Evolutionary conservation across 2,113 vertebrate genomes (phyloP).

Genomic region (Cavia aperea): DNA sequence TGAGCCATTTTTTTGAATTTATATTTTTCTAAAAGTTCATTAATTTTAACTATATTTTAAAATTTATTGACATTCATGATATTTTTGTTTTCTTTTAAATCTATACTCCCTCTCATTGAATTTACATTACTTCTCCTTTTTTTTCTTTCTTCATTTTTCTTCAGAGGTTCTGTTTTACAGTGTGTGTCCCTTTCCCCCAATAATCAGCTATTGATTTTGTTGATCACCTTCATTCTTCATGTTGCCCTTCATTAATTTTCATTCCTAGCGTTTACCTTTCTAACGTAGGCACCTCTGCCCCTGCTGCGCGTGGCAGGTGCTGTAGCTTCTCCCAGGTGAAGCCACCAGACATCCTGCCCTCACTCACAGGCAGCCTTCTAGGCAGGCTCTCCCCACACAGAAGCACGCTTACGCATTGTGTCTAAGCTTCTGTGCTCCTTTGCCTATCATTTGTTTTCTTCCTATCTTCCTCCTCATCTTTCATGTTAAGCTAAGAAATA

Average conservation of each 20-base stretch:
- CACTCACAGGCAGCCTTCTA: neutral
- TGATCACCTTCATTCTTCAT: neutral
- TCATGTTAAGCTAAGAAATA: neutral
- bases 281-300: neutral
- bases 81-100: neutral
- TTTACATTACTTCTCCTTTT: neutral
- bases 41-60: neutral
- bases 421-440: neutral
- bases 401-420: neutral
- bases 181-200: neutral
- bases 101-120: neutral
- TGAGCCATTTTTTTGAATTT: neutral
- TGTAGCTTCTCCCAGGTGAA: too few relatives aligned
- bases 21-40: neutral
- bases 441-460: neutral
- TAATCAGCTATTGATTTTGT: neutral
- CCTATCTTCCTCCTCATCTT: neutral
- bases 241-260: neutral
- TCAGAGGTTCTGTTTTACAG: neutral
- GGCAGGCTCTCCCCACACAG: neutral
- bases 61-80: neutral
- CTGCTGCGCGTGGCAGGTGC: neutral
- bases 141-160: neutral
- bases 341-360: fast-evolving
- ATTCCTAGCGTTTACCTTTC: neutral